Base-by-base conservation (phyloP, 2,797 vertebrate species). In the Tiaroga cobitis region DNA sequence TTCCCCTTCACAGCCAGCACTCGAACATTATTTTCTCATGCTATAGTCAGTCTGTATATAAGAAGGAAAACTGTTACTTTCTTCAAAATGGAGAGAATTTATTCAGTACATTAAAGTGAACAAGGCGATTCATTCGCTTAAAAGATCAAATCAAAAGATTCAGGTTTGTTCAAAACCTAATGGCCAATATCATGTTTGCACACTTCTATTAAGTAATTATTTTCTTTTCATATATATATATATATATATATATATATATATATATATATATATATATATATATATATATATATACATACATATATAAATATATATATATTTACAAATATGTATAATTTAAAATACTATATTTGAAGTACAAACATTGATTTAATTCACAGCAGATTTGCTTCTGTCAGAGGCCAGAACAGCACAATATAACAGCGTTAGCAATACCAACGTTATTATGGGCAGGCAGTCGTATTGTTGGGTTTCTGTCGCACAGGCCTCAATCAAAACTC, bases 401-500 rank as follows among this genome's bases (percentile, higher is more conserved):
- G 56, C 37, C 68, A 74, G 41, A 39, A 34, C 74, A 75, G 63
- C 81, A 80, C 73, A 85, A 59, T 63, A n/a, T 19, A 67, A 18
- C 39, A 56, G 56, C 11, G 77, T 69, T 85, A 85, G 87, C 56
- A 39, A 32, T 81, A 59, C 51, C 81, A 87, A 56, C 70, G 65
- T 83, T 68, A 72, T 26, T 49, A 65, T 59, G 67, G 75, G 49
- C 41, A 34, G 29, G 54, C 79, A 63, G 51, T 56, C 24, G 16
- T 83, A 80, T 3, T 19, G 46, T 73, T 77, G 72, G 63, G 85
- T 56, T 81, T 82, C 81, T 61, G 79, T 69, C 63, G 9, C 3
- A 21, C 69, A 80, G 68, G 54, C 84, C 88, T 87, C 87, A 89
- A 89, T 89, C 87, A 90, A 70, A 82, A 88, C 85, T 87, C 87